Evolutionary conservation across 2,888 invertebrate species (phyloP), one percentile per base, ranked within the genome.

Genomic region (Mythimna ferrago): DNA sequence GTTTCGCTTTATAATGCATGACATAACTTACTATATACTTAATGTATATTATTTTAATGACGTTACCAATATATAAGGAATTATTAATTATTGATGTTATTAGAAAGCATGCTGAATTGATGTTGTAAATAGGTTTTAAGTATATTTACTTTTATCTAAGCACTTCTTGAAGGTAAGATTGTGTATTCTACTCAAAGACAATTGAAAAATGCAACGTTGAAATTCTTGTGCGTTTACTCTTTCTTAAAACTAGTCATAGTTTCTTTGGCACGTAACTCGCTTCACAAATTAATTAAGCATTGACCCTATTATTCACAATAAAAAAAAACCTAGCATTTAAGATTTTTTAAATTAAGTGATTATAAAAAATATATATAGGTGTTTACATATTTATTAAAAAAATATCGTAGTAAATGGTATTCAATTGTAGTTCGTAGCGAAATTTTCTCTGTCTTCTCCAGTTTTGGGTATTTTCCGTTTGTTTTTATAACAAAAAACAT

Each of bases 51-150:
- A 64, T 61, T 66, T 44, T 53, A 19, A 41, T 51, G 51, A 56
- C 1, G 80, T 80, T 80, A 80, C 80, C 80, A 79, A n/a, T 66
- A 35, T 51, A 70, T 63, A 58, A 54, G 44, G 54, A 76, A 62
- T 62, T 68, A 57, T 79, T 53, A 76, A 62, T 62, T 68, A 57
- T 79, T 54, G 26, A 69, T 21, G 63, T 71, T 65, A 61, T 56
- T 61, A 76, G 64, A 19, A 71, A 65, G 54, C 54, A 21, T 58
- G 71, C 54, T 71, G n/a, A 56, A 66, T 73, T 11, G n/a, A 71
- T 66, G 65, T 76, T 80, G 65, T 76, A 57, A 57, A 61, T 76
- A 76, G 44, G 10, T 61, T 51, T 11, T 80, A 80, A 73, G 56
- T 53, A 65, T 26, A 48, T 48, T 32, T 5, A n/a, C 11, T 21